Evolutionary conservation across 2,113 vertebrate species (phyloP).

Genomic region (Dolichotis patagonum): DNA sequence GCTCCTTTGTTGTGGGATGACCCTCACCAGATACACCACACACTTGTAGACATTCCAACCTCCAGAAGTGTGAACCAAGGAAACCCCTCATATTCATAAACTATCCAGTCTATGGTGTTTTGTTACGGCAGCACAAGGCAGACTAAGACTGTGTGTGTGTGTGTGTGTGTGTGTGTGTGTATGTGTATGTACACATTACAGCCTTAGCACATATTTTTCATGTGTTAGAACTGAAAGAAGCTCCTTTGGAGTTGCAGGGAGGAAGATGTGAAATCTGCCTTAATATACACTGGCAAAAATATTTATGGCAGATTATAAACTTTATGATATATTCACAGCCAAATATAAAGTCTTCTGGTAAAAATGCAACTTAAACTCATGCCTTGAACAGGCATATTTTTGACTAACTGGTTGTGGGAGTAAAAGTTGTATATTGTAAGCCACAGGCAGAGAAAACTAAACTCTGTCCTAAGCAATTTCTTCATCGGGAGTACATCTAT

Average conservation of each 20-base stretch:
- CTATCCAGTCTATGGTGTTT: background rate
- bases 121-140: background rate
- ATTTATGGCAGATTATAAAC: conserved; percentile 74
- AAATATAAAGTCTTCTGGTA: conserved; percentile 64
- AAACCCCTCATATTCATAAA: background rate
- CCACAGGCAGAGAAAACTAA: conserved; percentile 32
- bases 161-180: background rate
- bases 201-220: conserved; percentile 35
- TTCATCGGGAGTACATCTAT: background rate
- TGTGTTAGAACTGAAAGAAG: conserved; percentile 63
- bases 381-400: conserved; percentile 72
- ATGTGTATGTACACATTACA: background rate
- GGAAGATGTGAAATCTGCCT: conserved; percentile 55
- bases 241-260: conserved; percentile 68
- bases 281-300: conserved; percentile 65
- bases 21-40: background rate
- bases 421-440: conserved; percentile 43
- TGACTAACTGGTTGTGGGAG: conserved; percentile 59
- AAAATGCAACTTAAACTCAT: conserved; percentile 19
- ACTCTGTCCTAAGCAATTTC: background rate
- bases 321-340: conserved; percentile 63
- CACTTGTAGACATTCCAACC: background rate
- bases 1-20: background rate
- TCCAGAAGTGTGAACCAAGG: background rate
- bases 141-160: background rate